Evolutionary conservation across 64 coral and sea anemone genomes (phyloP), one percentile per base, ranked within the genome.

Genomic region (Platygyra sinensis): DNA sequence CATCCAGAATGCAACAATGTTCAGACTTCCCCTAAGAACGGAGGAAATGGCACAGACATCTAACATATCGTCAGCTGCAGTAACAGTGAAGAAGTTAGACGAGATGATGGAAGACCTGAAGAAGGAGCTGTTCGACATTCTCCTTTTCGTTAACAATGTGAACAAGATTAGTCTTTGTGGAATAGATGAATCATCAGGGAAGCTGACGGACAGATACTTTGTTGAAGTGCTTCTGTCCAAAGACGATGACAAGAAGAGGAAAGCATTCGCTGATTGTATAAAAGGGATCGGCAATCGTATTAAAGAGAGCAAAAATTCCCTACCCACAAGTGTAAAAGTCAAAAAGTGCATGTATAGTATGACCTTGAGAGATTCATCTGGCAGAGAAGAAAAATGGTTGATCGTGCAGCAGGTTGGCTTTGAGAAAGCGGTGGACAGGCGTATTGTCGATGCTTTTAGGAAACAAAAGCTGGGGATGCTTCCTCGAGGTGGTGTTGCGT

Each of bases 401-500:
- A 83, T 94, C 33, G 72, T 90, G 10, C 93, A 94, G 42, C 73
- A 78, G 83, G 76, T 90, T 27, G 93, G 93, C 7, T 91, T 87
- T 87, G 88, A 94, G 59, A 11, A 27, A 10, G 22, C 67, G 49
- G 82, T 67, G 5, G 63, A 71, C 71, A 49, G 28, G 14, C 15
- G 13, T 6, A 86, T 86, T 50, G 62, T 71, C 22, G 38, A 86
- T 51, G 92, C 92, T 6, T 89, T 83, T 28, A 27, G 80, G 2
- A 60, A 18, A 27, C 60, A 76, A 13, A 75, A 94, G 19, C 64
- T 90, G 20, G 95, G 95, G n/a, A 82, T 96, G 10, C 83, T 96
- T 38, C 95, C 95, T 9, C 95, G 91, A 30, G 95, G 91, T 39
- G 95, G 95, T 32, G 91, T 93, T 15, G 95, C 95, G 31, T 62